phyloP scores from a whole-genome alignment of 2,797 vertebrate species.

The Enteromius thamalakanensis region DNA sequence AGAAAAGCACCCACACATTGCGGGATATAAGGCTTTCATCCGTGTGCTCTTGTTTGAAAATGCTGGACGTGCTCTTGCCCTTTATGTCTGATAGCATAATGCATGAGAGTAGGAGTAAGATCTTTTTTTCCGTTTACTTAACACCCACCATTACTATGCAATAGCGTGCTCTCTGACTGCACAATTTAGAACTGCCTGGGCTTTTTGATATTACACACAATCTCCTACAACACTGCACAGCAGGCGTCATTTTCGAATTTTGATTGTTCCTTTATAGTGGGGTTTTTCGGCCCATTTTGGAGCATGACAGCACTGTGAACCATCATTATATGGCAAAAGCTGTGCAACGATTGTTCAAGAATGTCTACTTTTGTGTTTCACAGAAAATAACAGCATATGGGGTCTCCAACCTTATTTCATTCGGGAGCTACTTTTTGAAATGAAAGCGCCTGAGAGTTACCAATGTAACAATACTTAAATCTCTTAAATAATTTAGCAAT shows the following conservation, averaged over 20 bases:
- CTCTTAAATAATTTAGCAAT: no score
- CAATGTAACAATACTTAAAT: no score
- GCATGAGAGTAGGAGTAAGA: conserved; percentile 5
- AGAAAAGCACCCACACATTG: neutral
- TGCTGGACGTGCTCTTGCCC: neutral
- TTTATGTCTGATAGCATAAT: conserved; percentile 26
- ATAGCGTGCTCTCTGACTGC: neutral
- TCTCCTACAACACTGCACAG: neutral
- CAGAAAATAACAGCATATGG: neutral
- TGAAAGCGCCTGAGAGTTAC: no score
- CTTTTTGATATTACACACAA: neutral
- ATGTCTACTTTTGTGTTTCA: neutral
- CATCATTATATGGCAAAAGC: neutral
- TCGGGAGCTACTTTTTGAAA: no score
- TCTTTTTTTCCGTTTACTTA: neutral
- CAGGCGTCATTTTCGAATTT: neutral
- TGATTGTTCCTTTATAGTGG: conserved; percentile 17
- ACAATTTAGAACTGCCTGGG: neutral
- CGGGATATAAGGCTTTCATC: conserved; percentile 7
- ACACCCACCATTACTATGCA: conserved; percentile 18
- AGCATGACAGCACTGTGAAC: neutral
- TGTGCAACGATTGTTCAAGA: neutral
- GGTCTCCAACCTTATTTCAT: no score
- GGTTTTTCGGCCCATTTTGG: neutral
- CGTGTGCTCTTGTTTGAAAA: conserved; percentile 7